Percentiles rank a stretch among this genome's conserved stretches.
phyloP scores from a whole-genome alignment of 2,888 invertebrate species.

The Adelphocoris suturalis region DNA sequence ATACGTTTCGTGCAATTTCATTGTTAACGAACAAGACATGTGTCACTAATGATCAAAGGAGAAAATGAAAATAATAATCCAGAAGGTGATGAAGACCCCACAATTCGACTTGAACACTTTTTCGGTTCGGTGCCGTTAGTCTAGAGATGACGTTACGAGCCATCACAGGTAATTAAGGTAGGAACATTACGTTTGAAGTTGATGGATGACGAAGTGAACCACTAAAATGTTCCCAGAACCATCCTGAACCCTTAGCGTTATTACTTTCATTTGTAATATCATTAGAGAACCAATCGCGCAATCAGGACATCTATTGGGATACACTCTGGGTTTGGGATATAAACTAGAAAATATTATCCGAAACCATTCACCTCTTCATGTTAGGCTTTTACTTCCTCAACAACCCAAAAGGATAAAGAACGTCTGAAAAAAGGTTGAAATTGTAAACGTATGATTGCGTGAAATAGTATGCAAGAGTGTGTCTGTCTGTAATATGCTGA shows the following conservation, averaged over 20 bases:
- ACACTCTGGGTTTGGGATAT: too few relatives aligned
- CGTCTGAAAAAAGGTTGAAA: too few relatives aligned
- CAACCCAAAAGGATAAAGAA: too few relatives aligned
- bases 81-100: conserved; percentile 1
- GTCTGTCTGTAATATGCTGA: too few relatives aligned
- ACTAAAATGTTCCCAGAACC: conserved; percentile 14
- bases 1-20: background rate
- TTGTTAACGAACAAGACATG: background rate
- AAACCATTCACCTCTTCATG: too few relatives aligned
- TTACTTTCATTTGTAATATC: too few relatives aligned
- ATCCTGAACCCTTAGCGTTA: background rate
- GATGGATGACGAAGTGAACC: conserved; percentile 36
- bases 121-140: background rate
- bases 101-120: conserved; percentile 1
- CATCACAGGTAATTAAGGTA: conserved; percentile 19
- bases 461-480: too few relatives aligned
- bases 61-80: conserved; percentile 1
- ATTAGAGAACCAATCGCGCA: too few relatives aligned
- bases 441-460: too few relatives aligned
- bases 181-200: conserved; percentile 36
- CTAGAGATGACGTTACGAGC: conserved; percentile 4
- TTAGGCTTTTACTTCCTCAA: background rate
- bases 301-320: too few relatives aligned
- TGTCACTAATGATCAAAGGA: background rate
- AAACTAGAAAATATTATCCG: too few relatives aligned